These are phyloP conservation scores for Carposina sasakii DNA, from an alignment of 1,140 invertebrate species.

Conservation along the genomic window DNA sequence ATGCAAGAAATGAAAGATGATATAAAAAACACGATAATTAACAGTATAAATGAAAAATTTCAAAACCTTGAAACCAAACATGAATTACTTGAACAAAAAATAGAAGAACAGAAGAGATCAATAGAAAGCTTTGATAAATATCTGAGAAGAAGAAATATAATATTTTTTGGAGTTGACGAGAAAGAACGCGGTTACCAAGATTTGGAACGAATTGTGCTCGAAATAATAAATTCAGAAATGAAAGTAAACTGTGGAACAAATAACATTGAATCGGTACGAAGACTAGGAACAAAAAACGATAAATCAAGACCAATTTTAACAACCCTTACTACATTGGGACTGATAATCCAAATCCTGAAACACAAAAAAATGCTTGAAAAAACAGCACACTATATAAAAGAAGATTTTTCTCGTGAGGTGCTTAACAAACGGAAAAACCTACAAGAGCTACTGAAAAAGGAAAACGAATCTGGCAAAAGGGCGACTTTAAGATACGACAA, in stretches of 20 bases:
- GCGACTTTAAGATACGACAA: constrained; percentile 24
- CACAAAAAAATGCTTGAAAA: not conserved
- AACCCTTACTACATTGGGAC: not conserved
- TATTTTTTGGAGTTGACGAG: not conserved
- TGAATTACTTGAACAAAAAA: not conserved
- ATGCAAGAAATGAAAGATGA: not conserved
- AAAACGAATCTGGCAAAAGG: constrained; percentile 15
- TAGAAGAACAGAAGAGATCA: not conserved
- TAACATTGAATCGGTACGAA: not conserved
- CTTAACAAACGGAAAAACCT: constrained; percentile 24
- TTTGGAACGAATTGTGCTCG: not conserved
- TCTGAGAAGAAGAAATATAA: not conserved
- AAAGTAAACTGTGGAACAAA: not conserved
- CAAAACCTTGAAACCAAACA: not conserved
- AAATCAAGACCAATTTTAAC: not conserved
- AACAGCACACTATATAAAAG: not conserved
- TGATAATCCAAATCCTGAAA: not conserved
- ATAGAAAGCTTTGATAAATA: not conserved
- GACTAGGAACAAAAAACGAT: not conserved
- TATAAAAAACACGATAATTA: not conserved
- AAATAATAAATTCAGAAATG: not conserved
- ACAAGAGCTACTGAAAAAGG: constrained; percentile 18
- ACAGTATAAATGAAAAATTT: not conserved
- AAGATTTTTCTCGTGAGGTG: not conserved
- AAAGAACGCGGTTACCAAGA: not conserved